Base-by-base conservation (phyloP, 2,113 vertebrate species). In the Cyprinodon brontotheroides region DNA sequence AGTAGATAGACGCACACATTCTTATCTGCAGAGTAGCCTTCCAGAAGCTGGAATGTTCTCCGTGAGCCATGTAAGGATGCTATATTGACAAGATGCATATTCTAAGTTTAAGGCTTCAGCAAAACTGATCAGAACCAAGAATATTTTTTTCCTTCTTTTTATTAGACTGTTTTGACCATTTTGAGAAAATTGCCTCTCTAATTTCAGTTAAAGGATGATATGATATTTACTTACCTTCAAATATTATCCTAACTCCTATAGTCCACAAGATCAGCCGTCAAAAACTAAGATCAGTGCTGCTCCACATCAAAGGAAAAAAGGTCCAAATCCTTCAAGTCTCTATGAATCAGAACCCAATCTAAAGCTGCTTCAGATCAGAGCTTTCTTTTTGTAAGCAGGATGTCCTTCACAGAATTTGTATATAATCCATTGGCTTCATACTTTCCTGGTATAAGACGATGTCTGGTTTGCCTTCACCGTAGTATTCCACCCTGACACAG, bases 211-310 rank as follows among this genome's bases (percentile, higher is more conserved):
- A 62, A 68, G 65, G 61, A 82, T 53, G 0, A 3, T 45, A 45
- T 20, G 36, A 83, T 66, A 45, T 62, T 66, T 77, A 36, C 94
- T 93, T 94, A 94, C 94, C 94, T 94, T 89, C 13, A 84, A 84
- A 87, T 82, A 64, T 50, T 70, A 82, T 85, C 81, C 75, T 77
- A 86, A 82, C 87, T 77, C 79, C 76, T 83, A 90, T 87, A 91
- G 89, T 93, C 91, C 92, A 90, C 78, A 72, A 84, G 76, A 82
- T 66, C 71, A 91, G 72, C 79, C 81, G 74, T 79, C 78, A 47
- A 53, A 12, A 61, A 60, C 61, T 70, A 87, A 87, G 78, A 70
- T 74, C 59, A 11, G 59, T 61, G 79, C 61, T 79, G 83, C 61
- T 86, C 66, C 80, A 80, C 64, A 68, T 45, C 15, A 72, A 74